Evolutionary conservation across 2,888 invertebrate species (phyloP).

Genomic region (Acanthococcus lagerstroemiae): DNA sequence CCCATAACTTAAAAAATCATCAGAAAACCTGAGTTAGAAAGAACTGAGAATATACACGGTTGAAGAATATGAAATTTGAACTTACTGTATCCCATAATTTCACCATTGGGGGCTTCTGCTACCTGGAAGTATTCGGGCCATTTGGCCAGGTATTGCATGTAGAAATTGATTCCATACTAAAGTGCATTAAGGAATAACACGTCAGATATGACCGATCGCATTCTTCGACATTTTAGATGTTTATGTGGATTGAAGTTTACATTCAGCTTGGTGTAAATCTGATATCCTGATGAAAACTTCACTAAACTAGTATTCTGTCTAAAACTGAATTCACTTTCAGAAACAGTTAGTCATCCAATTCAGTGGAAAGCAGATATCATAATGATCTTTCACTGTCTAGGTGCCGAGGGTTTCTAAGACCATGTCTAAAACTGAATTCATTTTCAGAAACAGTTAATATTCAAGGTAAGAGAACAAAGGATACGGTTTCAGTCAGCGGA

Average conservation of each 20-base stretch:
- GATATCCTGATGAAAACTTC: background rate
- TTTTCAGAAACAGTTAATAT: too few species aligned
- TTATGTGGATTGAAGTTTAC: too few species aligned
- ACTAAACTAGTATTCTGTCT: conserved; percentile 42
- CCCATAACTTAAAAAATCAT: conserved; percentile 78
- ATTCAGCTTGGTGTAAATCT: background rate
- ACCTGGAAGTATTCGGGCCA: conserved; percentile 99
- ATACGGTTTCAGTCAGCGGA: conserved; percentile 75
- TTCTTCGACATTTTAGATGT: too few species aligned
- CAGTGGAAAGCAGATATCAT: too few species aligned
- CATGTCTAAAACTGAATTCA: too few species aligned
- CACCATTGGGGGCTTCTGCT: conserved; percentile 88
- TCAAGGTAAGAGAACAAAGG: background rate
- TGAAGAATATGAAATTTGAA: conserved; percentile 36
- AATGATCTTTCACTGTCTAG: too few species aligned
- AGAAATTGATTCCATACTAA: conserved; percentile 80
- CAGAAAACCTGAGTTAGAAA: background rate
- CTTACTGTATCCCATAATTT: conserved; percentile 98
- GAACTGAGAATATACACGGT: background rate
- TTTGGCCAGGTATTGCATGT: conserved; percentile 92
- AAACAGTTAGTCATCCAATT: too few species aligned
- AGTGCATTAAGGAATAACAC: conserved; percentile 25
- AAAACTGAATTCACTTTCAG: too few species aligned
- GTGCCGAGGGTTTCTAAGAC: too few species aligned
- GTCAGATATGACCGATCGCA: background rate